Evolutionary conservation across 2,113 vertebrate species (phyloP).

Genomic region (Gambusia holbrooki): DNA sequence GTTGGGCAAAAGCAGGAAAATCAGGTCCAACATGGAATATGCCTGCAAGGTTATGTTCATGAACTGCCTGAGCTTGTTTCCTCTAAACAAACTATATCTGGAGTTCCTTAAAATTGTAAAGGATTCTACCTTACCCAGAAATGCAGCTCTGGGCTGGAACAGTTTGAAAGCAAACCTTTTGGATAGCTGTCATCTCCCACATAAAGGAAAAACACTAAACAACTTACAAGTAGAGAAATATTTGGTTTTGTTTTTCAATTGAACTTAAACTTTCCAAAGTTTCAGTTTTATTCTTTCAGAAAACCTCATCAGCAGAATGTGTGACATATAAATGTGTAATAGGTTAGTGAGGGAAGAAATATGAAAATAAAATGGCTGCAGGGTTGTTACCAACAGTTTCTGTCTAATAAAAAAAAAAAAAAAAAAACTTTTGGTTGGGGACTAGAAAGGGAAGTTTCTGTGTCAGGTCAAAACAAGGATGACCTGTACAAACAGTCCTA

Average conservation of each 20-base stretch:
- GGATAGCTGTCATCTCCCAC: neutral
- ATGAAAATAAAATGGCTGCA: too few relatives aligned
- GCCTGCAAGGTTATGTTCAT: slow-evolving; percentile 3
- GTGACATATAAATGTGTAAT: neutral
- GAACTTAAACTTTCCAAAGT: neutral
- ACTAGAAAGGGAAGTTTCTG: neutral
- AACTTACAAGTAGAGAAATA: neutral
- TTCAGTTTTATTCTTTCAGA: neutral
- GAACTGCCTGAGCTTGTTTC: neutral
- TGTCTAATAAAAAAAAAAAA: neutral
- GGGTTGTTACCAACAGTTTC: too few relatives aligned
- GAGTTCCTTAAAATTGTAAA: neutral
- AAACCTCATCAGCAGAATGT: slow-evolving; percentile 14
- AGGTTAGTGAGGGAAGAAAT: too few relatives aligned
- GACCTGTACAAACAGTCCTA: neutral
- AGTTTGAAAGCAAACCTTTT: neutral
- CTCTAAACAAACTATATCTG: neutral
- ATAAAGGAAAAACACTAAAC: neutral
- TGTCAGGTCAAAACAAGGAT: neutral
- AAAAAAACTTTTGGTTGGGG: neutral
- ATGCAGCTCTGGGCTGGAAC: neutral
- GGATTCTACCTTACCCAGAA: neutral
- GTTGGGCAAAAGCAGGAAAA: slow-evolving; percentile 38
- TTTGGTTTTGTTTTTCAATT: neutral
- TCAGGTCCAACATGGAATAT: slow-evolving; percentile 31